Percentiles rank a stretch among this genome's conserved stretches.
These are phyloP conservation scores for Tetragonula carbonaria DNA, from an alignment of 2,888 invertebrate genomes.

Conservation along the genomic window DNA sequence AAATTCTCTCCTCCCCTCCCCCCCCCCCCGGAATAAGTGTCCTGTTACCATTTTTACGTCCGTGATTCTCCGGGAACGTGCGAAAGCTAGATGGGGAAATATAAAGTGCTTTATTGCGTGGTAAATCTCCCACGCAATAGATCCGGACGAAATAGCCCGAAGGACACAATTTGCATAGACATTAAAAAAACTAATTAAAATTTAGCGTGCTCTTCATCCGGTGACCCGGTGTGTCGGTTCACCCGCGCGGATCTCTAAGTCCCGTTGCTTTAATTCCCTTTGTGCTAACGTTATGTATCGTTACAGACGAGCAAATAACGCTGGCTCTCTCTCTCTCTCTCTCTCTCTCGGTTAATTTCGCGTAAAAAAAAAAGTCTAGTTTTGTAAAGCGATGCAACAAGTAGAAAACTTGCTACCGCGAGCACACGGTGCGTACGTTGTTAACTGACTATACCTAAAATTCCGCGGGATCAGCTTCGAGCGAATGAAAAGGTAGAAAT, in stretches of 20 bases:
- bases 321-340: too few species aligned
- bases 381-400: neutral
- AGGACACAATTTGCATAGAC: constrained; percentile 75
- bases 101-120: constrained; percentile 73
- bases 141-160: constrained; percentile 47
- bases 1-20: neutral
- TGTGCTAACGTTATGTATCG: constrained; percentile 16
- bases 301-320: neutral
- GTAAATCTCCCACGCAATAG: constrained; percentile 72
- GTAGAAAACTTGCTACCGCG: neutral
- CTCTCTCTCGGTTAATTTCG: constrained; percentile 14
- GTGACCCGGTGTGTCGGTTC: constrained; percentile 7
- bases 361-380: neutral
- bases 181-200: constrained; percentile 76
- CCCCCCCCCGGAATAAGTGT: constrained; percentile 22
- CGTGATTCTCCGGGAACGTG: constrained; percentile 38
- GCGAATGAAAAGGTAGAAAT: neutral
- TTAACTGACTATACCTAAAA: too few species aligned
- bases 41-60: constrained; percentile 46
- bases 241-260: neutral
- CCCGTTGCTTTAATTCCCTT: constrained; percentile 33
- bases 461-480: neutral
- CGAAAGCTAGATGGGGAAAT: constrained; percentile 54
- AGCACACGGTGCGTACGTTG: too few species aligned
- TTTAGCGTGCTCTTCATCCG: constrained; percentile 37